A percentile compares a stretch with the other conserved stretches of the same genome.
Conservation (phyloP, 1,140 invertebrate genomes). For the Drosophila pallidifrons region DNA sequence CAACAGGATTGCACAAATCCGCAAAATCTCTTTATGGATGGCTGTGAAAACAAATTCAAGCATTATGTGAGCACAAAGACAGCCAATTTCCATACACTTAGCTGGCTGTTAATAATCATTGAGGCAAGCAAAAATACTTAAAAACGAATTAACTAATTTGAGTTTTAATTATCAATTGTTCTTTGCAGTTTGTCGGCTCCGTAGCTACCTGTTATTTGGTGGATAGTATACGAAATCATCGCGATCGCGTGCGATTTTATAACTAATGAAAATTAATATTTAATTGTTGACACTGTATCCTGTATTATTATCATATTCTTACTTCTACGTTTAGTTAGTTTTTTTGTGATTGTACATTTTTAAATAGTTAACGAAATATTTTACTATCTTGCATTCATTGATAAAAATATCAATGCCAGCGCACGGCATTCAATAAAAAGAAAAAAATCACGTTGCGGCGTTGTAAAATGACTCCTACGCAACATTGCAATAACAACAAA, state of each 20-base stretch:
- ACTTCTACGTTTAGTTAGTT: slow-evolving; percentile 53
- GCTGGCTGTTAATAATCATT: slow-evolving; percentile 67
- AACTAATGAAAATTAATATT: slow-evolving; percentile 50
- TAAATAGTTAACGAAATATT: slow-evolving; percentile 26
- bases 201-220: slow-evolving; percentile 75
- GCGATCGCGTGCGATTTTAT: slow-evolving; percentile 79
- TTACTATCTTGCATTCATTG: slow-evolving; percentile 63
- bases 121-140: slow-evolving; percentile 52
- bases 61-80: slow-evolving; percentile 69
- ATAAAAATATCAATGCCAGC: slow-evolving; percentile 60
- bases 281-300: slow-evolving; percentile 31
- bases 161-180: background rate
- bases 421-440: slow-evolving; percentile 31
- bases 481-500: slow-evolving; percentile 19
- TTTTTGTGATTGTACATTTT: slow-evolving; percentile 67
- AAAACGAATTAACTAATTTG: background rate
- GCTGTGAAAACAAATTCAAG: slow-evolving; percentile 69
- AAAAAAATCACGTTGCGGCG: slow-evolving; percentile 24
- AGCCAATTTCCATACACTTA: slow-evolving; percentile 66
- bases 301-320: slow-evolving; percentile 39
- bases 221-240: slow-evolving; percentile 80
- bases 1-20: slow-evolving; percentile 62
- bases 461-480: slow-evolving; percentile 64
- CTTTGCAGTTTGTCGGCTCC: slow-evolving; percentile 70
- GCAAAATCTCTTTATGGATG: slow-evolving; percentile 65